Conservation (phyloP, 2,113 vertebrate genomes). For the Phaethon lepturus region DNA sequence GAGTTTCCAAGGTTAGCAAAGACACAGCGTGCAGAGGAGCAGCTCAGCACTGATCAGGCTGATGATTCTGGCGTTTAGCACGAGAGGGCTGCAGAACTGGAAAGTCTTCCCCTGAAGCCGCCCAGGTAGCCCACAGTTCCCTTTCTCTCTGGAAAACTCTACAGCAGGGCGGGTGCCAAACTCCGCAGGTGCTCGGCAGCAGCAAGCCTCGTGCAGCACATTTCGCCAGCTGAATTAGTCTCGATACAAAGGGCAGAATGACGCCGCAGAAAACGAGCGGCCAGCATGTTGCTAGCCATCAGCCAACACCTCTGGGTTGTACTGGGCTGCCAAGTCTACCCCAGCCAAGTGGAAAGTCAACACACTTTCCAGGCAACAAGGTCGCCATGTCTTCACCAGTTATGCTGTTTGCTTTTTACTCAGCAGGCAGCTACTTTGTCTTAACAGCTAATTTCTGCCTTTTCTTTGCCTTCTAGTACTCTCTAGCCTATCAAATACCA, state of each 20-base stretch:
- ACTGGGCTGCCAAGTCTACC: background rate
- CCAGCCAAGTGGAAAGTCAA: background rate
- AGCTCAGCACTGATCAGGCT: background rate
- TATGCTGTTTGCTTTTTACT: background rate
- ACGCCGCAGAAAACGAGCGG: accelerated
- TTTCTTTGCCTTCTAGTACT: background rate
- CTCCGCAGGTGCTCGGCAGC: background rate
- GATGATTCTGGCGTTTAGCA: background rate
- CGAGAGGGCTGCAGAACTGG: accelerated
- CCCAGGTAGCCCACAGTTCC: accelerated
- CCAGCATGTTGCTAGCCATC: accelerated
- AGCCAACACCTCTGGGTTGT: background rate
- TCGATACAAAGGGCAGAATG: background rate
- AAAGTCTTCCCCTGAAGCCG: background rate
- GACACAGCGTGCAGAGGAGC: background rate
- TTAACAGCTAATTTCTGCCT: conserved; percentile 12
- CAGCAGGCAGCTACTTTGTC: conserved; percentile 3
- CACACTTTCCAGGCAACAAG: conserved; percentile 31
- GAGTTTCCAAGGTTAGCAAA: background rate
- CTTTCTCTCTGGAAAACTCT: background rate
- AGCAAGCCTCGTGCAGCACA: background rate
- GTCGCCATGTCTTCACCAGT: background rate
- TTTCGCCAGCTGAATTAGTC: background rate
- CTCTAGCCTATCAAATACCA: background rate
- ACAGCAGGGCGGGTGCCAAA: background rate